Percentiles rank a stretch among this genome's conserved stretches.
These are phyloP conservation scores for Mythimna lalbum DNA, from an alignment of 2,888 invertebrate species.

Conservation along the genomic window DNA sequence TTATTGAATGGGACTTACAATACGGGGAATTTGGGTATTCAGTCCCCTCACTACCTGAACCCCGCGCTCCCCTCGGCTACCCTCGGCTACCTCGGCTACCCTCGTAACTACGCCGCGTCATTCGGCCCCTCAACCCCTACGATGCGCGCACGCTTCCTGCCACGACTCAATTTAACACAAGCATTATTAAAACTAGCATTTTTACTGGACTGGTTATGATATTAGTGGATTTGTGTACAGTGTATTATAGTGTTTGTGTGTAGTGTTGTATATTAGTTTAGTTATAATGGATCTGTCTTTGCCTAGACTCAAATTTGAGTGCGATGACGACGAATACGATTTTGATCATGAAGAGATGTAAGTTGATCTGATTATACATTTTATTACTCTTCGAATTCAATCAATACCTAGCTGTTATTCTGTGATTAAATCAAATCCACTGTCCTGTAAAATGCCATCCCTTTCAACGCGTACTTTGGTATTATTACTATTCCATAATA, in stretches of 20 bases:
- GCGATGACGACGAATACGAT: conserved; percentile 79
- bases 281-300: conserved; percentile 85
- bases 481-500: conserved; percentile 13
- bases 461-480: conserved; percentile 2
- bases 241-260: conserved; percentile 68
- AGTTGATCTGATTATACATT: conserved; percentile 58
- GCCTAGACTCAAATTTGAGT: conserved; percentile 81
- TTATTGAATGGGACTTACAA: conserved; percentile 73
- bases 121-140: conserved; percentile 78
- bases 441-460: background rate
- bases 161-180: conserved; percentile 43
- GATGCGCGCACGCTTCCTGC: conserved; percentile 80
- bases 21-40: conserved; percentile 80
- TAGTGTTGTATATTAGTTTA: conserved; percentile 53
- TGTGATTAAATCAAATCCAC: background rate
- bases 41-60: conserved; percentile 83
- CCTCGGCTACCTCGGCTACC: conserved; percentile 59
- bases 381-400: background rate
- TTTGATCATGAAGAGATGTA: conserved; percentile 67
- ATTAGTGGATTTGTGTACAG: conserved; percentile 66
- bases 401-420: background rate
- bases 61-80: conserved; percentile 58
- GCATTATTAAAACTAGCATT: conserved; percentile 58
- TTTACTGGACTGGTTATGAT: conserved; percentile 71
- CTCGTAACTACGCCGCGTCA: conserved; percentile 67